A percentile compares a stretch with the other conserved stretches of the same genome.
These are phyloP conservation scores for Triplophysa siluroides DNA, from an alignment of 2,113 vertebrate genomes.

Conservation along the genomic window DNA sequence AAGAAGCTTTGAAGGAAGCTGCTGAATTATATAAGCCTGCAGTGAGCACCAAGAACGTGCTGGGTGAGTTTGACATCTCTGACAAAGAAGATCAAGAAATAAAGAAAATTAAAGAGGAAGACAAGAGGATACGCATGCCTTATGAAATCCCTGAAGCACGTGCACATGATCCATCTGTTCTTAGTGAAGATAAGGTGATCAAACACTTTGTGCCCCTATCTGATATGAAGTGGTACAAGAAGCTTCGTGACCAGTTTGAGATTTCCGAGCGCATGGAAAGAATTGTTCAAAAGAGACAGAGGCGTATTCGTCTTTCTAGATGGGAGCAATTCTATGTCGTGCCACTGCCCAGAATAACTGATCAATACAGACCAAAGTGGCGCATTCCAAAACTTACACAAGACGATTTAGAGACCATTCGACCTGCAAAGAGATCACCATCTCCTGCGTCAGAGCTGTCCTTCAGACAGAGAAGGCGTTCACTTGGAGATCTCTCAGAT, in stretches of 20 bases:
- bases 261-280: slow-evolving; percentile 88
- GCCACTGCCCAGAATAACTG: slow-evolving; percentile 94
- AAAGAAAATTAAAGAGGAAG: slow-evolving; percentile 78
- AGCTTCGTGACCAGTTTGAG: slow-evolving; percentile 88
- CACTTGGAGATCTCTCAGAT: slow-evolving; percentile 92
- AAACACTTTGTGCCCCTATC: slow-evolving; percentile 93
- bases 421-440: slow-evolving; percentile 86
- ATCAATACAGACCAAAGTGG: slow-evolving; percentile 96
- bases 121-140: slow-evolving; percentile 89
- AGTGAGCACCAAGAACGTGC: slow-evolving; percentile 91
- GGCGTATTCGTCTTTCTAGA: slow-evolving; percentile 95
- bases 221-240: slow-evolving; percentile 99
- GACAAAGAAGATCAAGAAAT: slow-evolving; percentile 77
- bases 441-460: slow-evolving; percentile 86
- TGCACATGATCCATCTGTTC: slow-evolving; percentile 71
- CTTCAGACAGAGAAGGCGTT: slow-evolving; percentile 87
- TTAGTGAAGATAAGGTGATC: slow-evolving; percentile 89
- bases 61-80: slow-evolving; percentile 90
- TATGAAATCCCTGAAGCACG: slow-evolving; percentile 91
- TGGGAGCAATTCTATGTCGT: slow-evolving; percentile 99
- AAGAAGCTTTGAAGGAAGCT: slow-evolving; percentile 93
- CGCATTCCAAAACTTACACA: slow-evolving; percentile 91
- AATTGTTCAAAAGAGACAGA: slow-evolving; percentile 89
- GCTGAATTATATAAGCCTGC: slow-evolving; percentile 94
- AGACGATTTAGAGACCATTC: slow-evolving; percentile 94